These are phyloP conservation scores for Sternotherus odoratus DNA, from an alignment of 2,797 vertebrate species.

Conservation along the genomic window DNA sequence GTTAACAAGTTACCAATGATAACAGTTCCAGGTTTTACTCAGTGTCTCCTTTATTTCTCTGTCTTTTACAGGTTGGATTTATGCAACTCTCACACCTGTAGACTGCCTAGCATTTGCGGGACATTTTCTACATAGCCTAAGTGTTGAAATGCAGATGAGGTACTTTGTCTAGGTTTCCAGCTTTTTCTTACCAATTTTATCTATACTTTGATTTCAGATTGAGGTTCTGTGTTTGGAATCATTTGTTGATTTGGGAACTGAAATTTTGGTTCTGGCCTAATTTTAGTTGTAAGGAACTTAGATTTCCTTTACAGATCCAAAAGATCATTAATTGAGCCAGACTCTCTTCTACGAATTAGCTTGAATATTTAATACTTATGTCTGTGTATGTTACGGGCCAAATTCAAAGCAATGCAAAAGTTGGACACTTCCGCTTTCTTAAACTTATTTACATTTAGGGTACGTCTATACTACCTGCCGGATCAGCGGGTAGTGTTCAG, in stretches of 20 bases:
- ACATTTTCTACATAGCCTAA: conserved; percentile 97
- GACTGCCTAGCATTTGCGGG: conserved; percentile 97
- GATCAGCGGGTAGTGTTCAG: too few species aligned
- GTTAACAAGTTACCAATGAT: not conserved
- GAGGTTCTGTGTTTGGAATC: too few species aligned
- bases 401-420: not conserved
- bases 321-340: not conserved
- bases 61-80: conserved; percentile 92
- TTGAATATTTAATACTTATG: not conserved
- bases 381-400: not conserved
- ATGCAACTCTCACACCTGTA: conserved; percentile 96
- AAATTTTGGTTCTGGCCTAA: not conserved
- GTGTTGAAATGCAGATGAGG: conserved; percentile 99
- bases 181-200: not conserved
- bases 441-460: fast-evolving
- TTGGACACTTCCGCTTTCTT: not conserved
- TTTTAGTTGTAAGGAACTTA: not conserved
- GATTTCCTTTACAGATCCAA: not conserved
- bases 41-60: conserved; percentile 19
- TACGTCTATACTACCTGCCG: too few species aligned
- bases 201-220: not conserved
- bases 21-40: not conserved
- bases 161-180: conserved; percentile 51
- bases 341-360: not conserved
- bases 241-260: not conserved